These are phyloP conservation scores for Ptiloglossa arizonensis DNA, from an alignment of 1,140 invertebrate species.

Conservation along the genomic window DNA sequence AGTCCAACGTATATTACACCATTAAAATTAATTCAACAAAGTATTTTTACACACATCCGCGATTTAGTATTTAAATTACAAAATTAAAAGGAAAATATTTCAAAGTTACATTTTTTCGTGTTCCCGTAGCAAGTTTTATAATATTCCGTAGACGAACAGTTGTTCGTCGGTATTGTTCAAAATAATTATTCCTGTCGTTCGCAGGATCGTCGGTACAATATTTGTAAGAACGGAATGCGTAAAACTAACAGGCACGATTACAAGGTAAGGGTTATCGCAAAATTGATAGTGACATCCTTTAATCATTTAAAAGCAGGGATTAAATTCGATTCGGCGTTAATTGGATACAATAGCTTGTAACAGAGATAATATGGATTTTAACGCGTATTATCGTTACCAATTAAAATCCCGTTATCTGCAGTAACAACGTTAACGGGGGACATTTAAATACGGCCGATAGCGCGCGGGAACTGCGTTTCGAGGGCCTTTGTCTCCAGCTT, in stretches of 20 bases:
- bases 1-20: no score
- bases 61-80: no score
- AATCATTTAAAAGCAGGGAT: conserved; percentile 24
- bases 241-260: no score
- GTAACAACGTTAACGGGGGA: conserved; percentile 20
- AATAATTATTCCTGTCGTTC: no score
- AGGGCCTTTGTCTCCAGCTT: conserved; percentile 1
- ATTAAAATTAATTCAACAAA: no score
- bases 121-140: no score
- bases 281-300: conserved; percentile 3
- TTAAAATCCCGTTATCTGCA: conserved; percentile 38
- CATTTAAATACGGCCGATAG: conserved; percentile 38
- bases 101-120: no score
- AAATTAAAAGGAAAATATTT: no score
- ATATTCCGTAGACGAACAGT: no score
- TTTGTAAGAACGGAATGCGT: no score
- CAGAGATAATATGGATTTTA: conserved; percentile 41
- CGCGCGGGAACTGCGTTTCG: neutral
- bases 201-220: conserved; percentile 5
- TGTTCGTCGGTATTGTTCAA: neutral
- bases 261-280: neutral
- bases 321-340: neutral
- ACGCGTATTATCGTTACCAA: conserved; percentile 44
- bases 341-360: conserved; percentile 23
- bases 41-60: no score